phyloP scores from a whole-genome alignment of 2,113 vertebrate species.

The Actenoides hombroni region DNA sequence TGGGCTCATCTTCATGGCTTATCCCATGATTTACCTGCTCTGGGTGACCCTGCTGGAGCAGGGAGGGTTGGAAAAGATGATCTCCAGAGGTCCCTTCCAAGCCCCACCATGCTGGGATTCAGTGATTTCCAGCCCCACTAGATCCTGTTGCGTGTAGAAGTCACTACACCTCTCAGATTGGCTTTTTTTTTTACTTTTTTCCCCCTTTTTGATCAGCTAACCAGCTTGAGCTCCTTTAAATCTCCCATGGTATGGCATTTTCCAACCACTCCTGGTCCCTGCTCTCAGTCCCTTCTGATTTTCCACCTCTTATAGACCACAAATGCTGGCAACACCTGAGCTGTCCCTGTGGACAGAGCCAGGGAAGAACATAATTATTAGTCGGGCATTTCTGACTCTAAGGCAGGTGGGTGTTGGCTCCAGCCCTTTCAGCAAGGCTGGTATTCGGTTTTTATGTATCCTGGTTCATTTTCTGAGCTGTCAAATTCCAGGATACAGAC shows the following conservation, averaged over 20 bases:
- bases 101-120: background rate
- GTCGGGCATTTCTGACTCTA: background rate
- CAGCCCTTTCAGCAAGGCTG: background rate
- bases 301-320: background rate
- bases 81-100: background rate
- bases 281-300: background rate
- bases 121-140: background rate
- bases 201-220: background rate
- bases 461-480: background rate
- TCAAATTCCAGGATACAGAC: background rate
- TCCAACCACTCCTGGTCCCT: background rate
- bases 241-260: background rate
- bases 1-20: background rate
- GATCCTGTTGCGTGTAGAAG: accelerated
- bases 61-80: background rate
- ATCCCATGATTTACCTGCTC: background rate
- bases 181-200: background rate
- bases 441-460: background rate
- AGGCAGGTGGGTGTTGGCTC: accelerated
- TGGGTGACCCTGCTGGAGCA: background rate
- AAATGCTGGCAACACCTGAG: background rate
- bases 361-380: background rate
- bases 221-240: background rate
- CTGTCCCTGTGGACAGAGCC: background rate
- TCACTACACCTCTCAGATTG: background rate